Percentiles rank a stretch among this genome's conserved stretches.
Evolutionary conservation across 2,113 vertebrate species (phyloP).

Genomic region (Dicerorhinus sumatrensis): DNA sequence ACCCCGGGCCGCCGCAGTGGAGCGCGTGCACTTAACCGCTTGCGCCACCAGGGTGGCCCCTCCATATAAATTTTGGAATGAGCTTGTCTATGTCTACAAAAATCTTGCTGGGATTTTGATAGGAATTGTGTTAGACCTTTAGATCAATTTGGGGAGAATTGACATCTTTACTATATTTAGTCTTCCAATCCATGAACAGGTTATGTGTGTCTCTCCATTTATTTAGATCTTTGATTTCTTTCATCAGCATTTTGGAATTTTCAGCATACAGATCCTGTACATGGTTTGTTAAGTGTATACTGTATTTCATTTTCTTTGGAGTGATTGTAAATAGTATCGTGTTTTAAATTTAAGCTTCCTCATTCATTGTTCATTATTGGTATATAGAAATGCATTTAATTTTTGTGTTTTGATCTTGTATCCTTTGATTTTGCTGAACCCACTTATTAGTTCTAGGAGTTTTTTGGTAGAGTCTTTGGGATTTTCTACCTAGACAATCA

Average conservation of each 20-base stretch:
- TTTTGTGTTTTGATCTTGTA: conserved; percentile 8
- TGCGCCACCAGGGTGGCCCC: too few relatives aligned
- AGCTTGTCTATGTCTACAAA: conserved; percentile 13
- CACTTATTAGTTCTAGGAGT: conserved; percentile 24
- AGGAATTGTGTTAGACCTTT: conserved; percentile 26
- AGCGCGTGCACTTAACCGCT: too few relatives aligned
- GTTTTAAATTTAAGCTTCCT: conserved; percentile 24
- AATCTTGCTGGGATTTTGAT: neutral
- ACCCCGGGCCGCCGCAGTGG: too few relatives aligned
- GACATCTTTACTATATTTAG: conserved; percentile 6
- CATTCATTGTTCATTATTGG: conserved; percentile 41
- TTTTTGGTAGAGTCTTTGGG: conserved; percentile 28
- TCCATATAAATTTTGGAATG: conserved; percentile 44
- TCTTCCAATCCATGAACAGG: neutral
- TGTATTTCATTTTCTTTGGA: conserved; percentile 38
- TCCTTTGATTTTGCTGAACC: neutral
- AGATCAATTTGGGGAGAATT: neutral
- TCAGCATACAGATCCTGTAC: neutral
- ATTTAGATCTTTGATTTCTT: conserved; percentile 48
- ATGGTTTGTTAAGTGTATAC: conserved; percentile 7
- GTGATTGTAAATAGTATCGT: conserved; percentile 18
- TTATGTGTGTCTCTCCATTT: neutral
- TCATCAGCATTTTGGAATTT: conserved; percentile 44
- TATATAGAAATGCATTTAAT: conserved; percentile 24
- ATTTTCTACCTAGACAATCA: conserved; percentile 33